Conservation (phyloP, 2,113 vertebrate genomes). For the Gallinago jamesoni region DNA sequence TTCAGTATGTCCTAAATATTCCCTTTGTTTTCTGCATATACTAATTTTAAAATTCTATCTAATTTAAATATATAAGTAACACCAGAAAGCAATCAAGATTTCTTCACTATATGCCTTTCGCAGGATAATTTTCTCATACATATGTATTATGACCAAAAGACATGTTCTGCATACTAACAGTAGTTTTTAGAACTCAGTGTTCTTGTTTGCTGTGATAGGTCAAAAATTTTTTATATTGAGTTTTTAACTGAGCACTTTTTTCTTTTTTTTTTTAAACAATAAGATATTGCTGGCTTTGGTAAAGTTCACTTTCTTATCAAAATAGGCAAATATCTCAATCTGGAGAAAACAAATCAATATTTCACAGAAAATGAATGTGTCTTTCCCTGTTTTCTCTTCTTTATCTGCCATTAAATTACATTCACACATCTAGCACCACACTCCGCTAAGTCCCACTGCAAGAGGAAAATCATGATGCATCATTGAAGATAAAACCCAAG, state of each 20-base stretch:
- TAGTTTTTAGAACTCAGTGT: neutral
- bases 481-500: neutral
- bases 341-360: neutral
- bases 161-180: neutral
- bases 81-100: conserved; percentile 37
- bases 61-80: conserved; percentile 39
- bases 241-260: neutral
- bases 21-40: conserved; percentile 1
- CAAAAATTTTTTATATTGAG: neutral
- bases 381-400: neutral
- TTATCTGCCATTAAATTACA: conserved; percentile 26
- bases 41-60: conserved; percentile 12
- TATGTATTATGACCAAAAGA: conserved; percentile 4
- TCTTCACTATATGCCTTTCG: neutral
- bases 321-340: neutral
- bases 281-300: neutral
- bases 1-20: neutral
- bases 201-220: neutral
- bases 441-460: neutral
- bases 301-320: neutral
- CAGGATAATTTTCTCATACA: conserved; percentile 29
- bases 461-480: neutral
- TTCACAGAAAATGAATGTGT: neutral
- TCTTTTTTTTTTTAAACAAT: too few relatives aligned
- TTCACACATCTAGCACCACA: neutral